Evolutionary conservation across 2,888 invertebrate species (phyloP).

Genomic region (Apomyelois bistriatella): DNA sequence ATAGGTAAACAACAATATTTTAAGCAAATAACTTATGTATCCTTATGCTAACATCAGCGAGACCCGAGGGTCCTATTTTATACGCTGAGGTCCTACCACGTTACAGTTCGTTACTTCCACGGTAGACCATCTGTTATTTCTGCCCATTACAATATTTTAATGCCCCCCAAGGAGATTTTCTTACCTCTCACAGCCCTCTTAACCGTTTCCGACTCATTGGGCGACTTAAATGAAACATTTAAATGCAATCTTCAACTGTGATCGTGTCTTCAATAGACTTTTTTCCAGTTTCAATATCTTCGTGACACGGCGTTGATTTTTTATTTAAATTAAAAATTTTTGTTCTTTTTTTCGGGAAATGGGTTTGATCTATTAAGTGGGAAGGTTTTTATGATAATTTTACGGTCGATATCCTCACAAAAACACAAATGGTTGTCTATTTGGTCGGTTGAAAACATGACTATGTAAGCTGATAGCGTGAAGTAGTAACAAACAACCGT

Average conservation of each 20-base stretch:
- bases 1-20: conserved; percentile 76
- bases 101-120: conserved; percentile 64
- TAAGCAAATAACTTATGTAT: conserved; percentile 69
- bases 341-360: background rate
- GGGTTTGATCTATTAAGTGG: conserved; percentile 17
- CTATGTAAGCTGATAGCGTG: too few species aligned
- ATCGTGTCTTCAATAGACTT: conserved; percentile 32
- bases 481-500: background rate
- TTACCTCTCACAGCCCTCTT: conserved; percentile 42
- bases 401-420: background rate
- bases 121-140: conserved; percentile 73
- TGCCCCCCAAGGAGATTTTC: conserved; percentile 55
- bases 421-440: background rate
- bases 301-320: conserved; percentile 27
- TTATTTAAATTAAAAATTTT: conserved; percentile 20
- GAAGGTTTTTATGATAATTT: background rate
- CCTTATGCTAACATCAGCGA: conserved; percentile 59
- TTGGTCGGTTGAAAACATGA: background rate
- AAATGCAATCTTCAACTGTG: conserved; percentile 52
- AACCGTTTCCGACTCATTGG: conserved; percentile 67
- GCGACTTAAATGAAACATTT: conserved; percentile 65
- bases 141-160: conserved; percentile 74
- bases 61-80: conserved; percentile 54
- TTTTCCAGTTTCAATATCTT: conserved; percentile 27
- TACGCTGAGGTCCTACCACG: conserved; percentile 45